Base-by-base conservation (phyloP, 2,797 vertebrate genomes). In the Jordanella pulchra region DNA sequence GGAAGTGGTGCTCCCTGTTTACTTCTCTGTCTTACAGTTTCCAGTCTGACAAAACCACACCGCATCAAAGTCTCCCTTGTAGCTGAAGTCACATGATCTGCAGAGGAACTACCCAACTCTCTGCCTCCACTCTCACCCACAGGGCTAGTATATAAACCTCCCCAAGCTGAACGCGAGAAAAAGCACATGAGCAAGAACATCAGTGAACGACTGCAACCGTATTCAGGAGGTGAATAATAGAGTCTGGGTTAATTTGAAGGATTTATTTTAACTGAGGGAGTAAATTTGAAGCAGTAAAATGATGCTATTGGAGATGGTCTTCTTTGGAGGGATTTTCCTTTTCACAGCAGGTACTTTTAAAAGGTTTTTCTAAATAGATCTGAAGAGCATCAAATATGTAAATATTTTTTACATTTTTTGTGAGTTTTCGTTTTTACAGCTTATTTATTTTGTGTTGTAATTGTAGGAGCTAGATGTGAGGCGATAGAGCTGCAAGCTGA, bases 61-160 rank as follows among this genome's bases (percentile, higher is more conserved):
- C 90, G 44, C 91, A 90, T 81, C 82, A 91, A 82, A 87, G 71
- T 54, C 28, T 18, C 48, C 45, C 45, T 69, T 76, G 67, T 58
- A 68, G 56, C 77, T 75, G 68, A 90, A 90, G 89, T 94, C 90
- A 94, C 90, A 78, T 93, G 92, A 92, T 77, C 67, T 32, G n/a
- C 44, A 83, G 84, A 91, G 89, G 81, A 91, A 88, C 86, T 80
- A 91, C 87, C 82, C 75, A 63, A 67, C n/a, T 13, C 68, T 47
- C 67, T 76, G 0, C 77, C 79, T 65, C 35, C 63, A 32, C 23
- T 56, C 18, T 7, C 84, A 60, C 86, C 87, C 80, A 88, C 85
- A n/a, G 6, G 2, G 11, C 30, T 67, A 71, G 78, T 86, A 90
- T 92, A 93, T 75, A 87, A 60, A 71, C 44, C 64, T 51, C 63